These are phyloP conservation scores for Galerucella nymphaeae DNA, from an alignment of 2,888 invertebrate genomes.

Conservation along the genomic window DNA sequence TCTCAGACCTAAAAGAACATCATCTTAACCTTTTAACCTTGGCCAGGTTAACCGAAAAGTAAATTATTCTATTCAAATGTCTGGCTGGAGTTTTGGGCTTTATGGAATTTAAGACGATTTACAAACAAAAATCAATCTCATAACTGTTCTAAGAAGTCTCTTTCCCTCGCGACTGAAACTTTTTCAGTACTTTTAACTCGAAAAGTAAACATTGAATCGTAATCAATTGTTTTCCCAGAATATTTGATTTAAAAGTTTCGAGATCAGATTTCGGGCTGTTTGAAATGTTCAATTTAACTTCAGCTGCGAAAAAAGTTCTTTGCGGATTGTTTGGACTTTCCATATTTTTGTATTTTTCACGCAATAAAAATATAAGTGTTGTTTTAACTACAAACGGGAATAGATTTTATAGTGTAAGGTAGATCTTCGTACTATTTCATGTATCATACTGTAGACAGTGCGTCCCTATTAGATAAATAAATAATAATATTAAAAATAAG, in stretches of 20 bases:
- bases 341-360: background rate
- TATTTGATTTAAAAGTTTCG: conserved; percentile 25
- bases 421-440: too few relatives aligned
- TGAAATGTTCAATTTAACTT: conserved; percentile 26
- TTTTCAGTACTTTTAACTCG: conserved; percentile 13
- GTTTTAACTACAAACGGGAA: background rate
- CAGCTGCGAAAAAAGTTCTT: background rate
- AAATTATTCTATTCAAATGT: too few relatives aligned
- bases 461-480: too few relatives aligned
- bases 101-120: background rate
- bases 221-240: conserved; percentile 28
- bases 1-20: too few relatives aligned
- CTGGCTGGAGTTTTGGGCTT: background rate
- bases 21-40: too few relatives aligned
- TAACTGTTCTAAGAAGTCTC: background rate
- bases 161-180: background rate
- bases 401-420: too few relatives aligned
- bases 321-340: background rate
- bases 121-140: background rate
- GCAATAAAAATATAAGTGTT: background rate
- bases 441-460: too few relatives aligned
- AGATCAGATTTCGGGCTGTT: conserved; percentile 16
- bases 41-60: too few relatives aligned
- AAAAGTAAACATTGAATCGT: conserved; percentile 20
- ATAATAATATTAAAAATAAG: too few relatives aligned